These are phyloP conservation scores for Cichladusa arquata DNA, from an alignment of 2,113 vertebrate genomes.

Conservation along the genomic window DNA sequence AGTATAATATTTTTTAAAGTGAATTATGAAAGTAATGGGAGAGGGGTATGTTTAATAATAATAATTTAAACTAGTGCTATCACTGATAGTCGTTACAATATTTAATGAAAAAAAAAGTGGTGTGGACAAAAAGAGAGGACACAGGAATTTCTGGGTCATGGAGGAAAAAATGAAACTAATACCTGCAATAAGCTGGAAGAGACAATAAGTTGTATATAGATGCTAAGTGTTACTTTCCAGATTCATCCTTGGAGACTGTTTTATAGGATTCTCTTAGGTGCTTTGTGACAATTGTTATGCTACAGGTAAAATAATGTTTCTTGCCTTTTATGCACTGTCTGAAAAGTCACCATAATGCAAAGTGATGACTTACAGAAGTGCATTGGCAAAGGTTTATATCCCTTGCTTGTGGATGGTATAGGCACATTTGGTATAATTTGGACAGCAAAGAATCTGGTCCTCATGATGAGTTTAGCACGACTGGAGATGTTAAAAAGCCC, in stretches of 20 bases:
- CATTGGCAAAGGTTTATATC: background rate
- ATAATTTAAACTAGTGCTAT: background rate
- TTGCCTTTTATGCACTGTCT: background rate
- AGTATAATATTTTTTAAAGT: background rate
- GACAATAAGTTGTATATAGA: background rate
- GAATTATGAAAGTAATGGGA: background rate
- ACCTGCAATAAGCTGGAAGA: background rate
- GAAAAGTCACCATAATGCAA: background rate
- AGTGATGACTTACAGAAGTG: background rate
- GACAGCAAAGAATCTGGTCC: background rate
- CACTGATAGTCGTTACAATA: background rate
- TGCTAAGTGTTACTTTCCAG: background rate
- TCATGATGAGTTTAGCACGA: fast-evolving
- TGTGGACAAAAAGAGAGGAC: background rate
- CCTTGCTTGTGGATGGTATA: background rate
- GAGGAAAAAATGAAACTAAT: background rate
- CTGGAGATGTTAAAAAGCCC: background rate
- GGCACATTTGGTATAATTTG: background rate
- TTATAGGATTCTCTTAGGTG: background rate
- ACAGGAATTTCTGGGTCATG: background rate
- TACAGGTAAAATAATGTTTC: background rate
- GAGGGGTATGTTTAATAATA: background rate
- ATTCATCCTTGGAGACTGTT: background rate
- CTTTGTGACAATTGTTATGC: background rate
- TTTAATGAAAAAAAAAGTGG: background rate